phyloP scores from a whole-genome alignment of 2,113 vertebrate species.

The Boleophthalmus pectinirostris region DNA sequence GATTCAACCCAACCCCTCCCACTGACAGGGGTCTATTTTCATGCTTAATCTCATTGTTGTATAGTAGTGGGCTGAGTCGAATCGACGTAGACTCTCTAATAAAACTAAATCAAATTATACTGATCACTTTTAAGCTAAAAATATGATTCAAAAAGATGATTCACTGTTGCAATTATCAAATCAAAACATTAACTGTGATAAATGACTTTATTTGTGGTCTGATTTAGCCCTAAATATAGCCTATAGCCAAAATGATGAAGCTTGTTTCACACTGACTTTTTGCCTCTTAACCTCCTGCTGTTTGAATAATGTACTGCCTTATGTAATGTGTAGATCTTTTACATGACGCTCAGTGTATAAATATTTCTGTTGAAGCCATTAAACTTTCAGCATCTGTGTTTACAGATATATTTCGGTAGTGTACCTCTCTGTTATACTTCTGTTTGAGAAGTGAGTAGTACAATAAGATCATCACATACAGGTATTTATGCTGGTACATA shows the following conservation, averaged over 20 bases:
- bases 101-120: neutral
- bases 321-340: slow-evolving; percentile 49
- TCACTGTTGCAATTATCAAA: neutral
- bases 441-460: slow-evolving; percentile 1
- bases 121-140: neutral
- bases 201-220: neutral
- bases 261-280: slow-evolving; percentile 1
- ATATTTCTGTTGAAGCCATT: slow-evolving; percentile 51
- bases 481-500: too few species aligned
- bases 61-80: neutral
- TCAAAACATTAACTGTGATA: neutral
- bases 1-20: too few species aligned
- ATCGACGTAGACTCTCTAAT: neutral
- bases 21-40: neutral
- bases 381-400: slow-evolving; percentile 59
- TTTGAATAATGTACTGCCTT: slow-evolving; percentile 63
- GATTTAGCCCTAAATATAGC: neutral
- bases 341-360: slow-evolving; percentile 59
- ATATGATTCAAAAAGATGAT: neutral
- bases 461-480: too few species aligned
- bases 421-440: neutral
- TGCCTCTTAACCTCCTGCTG: slow-evolving; percentile 10
- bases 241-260: too few species aligned
- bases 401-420: neutral
- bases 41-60: neutral